A percentile compares a stretch with the other conserved stretches of the same genome.
phyloP scores from a whole-genome alignment of 2,113 vertebrate species.

The Hipposideros armiger region DNA sequence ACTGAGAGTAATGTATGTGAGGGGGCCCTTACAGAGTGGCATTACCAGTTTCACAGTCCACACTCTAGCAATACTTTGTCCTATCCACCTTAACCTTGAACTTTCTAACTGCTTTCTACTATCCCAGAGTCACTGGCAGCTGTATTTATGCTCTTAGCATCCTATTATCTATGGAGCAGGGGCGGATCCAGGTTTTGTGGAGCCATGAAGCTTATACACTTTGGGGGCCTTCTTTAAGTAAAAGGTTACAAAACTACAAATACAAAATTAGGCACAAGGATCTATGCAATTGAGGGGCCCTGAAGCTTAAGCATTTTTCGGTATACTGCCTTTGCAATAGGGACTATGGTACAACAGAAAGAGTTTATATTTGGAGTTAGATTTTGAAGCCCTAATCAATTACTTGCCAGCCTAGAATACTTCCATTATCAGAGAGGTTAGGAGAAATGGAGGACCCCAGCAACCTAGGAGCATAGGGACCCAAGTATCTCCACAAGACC shows the following conservation, averaged over 20 bases:
- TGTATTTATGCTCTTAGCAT: conserved; percentile 19
- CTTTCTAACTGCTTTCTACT: background rate
- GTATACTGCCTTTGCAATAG: background rate
- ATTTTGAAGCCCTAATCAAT: background rate
- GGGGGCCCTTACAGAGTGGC: background rate
- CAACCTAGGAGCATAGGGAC: background rate
- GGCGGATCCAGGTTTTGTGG: background rate
- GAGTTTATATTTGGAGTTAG: background rate
- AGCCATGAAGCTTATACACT: background rate
- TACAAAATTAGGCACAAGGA: background rate
- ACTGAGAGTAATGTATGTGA: background rate
- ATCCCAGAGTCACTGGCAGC: background rate
- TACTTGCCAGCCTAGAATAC: background rate
- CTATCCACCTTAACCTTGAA: background rate
- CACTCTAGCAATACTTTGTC: conserved; percentile 4
- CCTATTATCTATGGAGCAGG: background rate
- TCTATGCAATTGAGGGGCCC: background rate
- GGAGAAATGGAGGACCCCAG: background rate
- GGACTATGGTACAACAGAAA: background rate
- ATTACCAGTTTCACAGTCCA: conserved; percentile 1
- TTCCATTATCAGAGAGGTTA: background rate
- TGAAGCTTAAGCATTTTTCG: conserved; percentile 32
- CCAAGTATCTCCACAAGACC: background rate
- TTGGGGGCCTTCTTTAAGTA: background rate
- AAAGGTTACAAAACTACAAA: conserved; percentile 7